Evolutionary conservation across 2,113 vertebrate genomes (phyloP).

Genomic region (Baryphthengus martii): DNA sequence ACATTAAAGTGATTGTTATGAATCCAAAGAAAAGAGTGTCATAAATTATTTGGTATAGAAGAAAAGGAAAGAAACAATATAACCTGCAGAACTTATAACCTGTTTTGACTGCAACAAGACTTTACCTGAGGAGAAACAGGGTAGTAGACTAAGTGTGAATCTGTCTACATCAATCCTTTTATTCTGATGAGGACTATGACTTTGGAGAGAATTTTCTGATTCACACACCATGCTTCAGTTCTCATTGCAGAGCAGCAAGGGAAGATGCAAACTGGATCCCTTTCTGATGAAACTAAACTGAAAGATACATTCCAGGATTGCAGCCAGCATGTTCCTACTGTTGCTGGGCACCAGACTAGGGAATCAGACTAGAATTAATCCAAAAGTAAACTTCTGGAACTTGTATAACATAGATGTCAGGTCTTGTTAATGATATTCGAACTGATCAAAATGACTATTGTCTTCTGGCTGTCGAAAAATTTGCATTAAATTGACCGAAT

Average conservation of each 20-base stretch:
- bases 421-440: not conserved
- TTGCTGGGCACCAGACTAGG: not conserved
- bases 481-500: not conserved
- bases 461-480: not conserved
- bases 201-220: not conserved
- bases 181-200: not conserved
- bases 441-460: not conserved
- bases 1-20: not conserved
- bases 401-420: not conserved
- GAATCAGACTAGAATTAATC: not conserved
- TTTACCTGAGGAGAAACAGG: not conserved
- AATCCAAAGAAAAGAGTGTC: not conserved
- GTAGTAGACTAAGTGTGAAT: not conserved
- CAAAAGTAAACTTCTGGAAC: not conserved
- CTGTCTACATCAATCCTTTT: not conserved
- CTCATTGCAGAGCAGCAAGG: not conserved
- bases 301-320: not conserved
- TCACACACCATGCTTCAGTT: fast-evolving
- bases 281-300: not conserved
- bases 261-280: not conserved
- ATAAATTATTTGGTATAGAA: not conserved
- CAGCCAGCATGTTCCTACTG: not conserved
- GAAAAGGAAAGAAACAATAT: not conserved
- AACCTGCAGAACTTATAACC: not conserved
- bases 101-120: not conserved